Evolutionary conservation across 2,888 invertebrate genomes (phyloP).

Genomic region (Trachelus stipa): DNA sequence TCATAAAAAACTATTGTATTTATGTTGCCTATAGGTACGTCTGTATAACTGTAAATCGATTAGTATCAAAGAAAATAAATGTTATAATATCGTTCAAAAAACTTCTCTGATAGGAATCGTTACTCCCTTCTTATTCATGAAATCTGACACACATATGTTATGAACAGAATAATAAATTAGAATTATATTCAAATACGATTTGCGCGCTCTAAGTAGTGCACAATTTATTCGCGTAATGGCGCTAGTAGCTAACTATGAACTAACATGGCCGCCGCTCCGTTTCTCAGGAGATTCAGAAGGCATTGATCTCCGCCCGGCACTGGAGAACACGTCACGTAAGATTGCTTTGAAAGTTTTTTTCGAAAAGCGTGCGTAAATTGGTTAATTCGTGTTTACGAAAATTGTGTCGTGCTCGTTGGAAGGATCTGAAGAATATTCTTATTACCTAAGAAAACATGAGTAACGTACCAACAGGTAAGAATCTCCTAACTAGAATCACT

Average conservation of each 20-base stretch:
- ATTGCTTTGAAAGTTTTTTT: constrained; percentile 28
- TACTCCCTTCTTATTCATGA: too few species aligned
- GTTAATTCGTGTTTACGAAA: neutral
- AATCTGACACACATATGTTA: too few species aligned
- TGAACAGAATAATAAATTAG: too few species aligned
- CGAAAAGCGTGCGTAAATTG: neutral
- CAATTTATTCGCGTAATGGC: too few species aligned
- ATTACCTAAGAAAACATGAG: constrained; percentile 42
- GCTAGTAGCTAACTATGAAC: too few species aligned
- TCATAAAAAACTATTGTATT: neutral
- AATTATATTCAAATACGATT: too few species aligned
- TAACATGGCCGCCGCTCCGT: constrained; percentile 41
- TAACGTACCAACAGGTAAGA: constrained; percentile 60
- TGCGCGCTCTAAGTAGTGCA: too few species aligned
- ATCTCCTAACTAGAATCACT: too few species aligned
- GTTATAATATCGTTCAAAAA: constrained; percentile 33
- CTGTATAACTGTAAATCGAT: constrained; percentile 49
- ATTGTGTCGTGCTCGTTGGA: too few species aligned
- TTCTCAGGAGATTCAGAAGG: constrained; percentile 39
- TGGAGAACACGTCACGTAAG: constrained; percentile 40
- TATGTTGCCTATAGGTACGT: constrained; percentile 12
- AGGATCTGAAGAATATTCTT: too few species aligned
- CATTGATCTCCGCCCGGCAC: constrained; percentile 46
- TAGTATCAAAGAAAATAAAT: constrained; percentile 48
- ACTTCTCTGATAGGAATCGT: neutral